Evolutionary conservation across 2,113 vertebrate species (phyloP), one percentile per base, ranked within the genome.

Genomic region (Halichoerus grypus): DNA sequence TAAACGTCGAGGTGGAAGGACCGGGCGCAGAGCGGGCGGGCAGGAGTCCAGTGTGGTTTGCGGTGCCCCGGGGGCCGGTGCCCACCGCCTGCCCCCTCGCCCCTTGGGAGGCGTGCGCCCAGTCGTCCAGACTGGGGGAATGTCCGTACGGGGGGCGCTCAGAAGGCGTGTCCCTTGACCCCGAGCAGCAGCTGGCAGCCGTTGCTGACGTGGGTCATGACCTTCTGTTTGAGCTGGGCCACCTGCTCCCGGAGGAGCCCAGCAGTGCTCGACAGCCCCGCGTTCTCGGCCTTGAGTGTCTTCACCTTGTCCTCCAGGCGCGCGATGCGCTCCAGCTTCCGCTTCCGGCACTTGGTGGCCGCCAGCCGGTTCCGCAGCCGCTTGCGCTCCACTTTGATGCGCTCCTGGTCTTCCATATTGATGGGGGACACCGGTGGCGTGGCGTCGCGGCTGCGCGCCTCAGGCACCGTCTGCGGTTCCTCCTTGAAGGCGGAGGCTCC

Each of bases 281-380:
- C 99, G 98, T 99, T 99, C 98, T 99, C 99, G 16, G 96, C 99
- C 96, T 99, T 99, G 85, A 99, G 97, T 0, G 98, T 99, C 94
- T 99, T 99, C 95, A 99, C 99, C 89, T 99, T 99, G 55, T 99
- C 99, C 98, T 99, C 99, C 98, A 99, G 98, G 31, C 99, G 99
- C 21, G 99, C 99, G 98, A 99, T 99, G 92, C 99, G 99, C 98
- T 99, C 99, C 98, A 99, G 99, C 94, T 99, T 99, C 98, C 99
- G 98, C 98, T 99, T 98, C 97, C 99, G 99, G 98, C 99, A 99
- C 83, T 99, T 99, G 93, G 99, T 99, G 42, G 99, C 99, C 0
- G 99, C 99, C 93, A 99, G 97, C 19, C 99, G 99, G 99, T 99
- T 99, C 83, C 99, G 98, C 98, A 99, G 98, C 97, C 99, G 97